Evolutionary conservation across 2,797 vertebrate species (phyloP).

Genomic region (Melanotaenia nigrans): DNA sequence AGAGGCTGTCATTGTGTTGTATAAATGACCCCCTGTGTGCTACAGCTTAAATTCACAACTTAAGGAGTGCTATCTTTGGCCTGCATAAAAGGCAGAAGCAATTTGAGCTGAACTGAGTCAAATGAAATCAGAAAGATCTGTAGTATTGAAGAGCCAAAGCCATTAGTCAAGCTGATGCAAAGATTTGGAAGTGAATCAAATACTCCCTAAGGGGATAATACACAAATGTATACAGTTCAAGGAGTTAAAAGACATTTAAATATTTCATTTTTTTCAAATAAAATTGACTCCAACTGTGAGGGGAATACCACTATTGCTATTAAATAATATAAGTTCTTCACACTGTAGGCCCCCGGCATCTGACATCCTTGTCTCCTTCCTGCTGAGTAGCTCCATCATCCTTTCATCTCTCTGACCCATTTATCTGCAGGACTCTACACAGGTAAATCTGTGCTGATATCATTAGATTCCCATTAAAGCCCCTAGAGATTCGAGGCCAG

Average conservation of each 20-base stretch:
- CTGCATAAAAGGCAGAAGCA: slow-evolving; percentile 37
- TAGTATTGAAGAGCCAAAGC: not conserved
- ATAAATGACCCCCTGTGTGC: slow-evolving; percentile 54
- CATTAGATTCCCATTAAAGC: slow-evolving; percentile 77
- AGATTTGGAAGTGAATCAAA: not conserved
- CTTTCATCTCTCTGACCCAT: slow-evolving; percentile 70
- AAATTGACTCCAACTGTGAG: not conserved
- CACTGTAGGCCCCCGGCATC: slow-evolving; percentile 9
- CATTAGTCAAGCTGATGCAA: slow-evolving; percentile 2
- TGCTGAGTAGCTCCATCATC: slow-evolving; percentile 64
- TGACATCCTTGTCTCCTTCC: slow-evolving; percentile 25
- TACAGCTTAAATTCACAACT: slow-evolving; percentile 43
- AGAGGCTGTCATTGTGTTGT: slow-evolving; percentile 62
- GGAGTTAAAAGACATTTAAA: not conserved
- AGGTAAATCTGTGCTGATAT: slow-evolving; percentile 78
- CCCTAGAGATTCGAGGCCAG: slow-evolving; percentile 68
- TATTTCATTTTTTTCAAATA: not conserved
- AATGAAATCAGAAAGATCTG: slow-evolving; percentile 6
- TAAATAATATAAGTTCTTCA: not conserved
- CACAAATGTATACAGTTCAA: not conserved
- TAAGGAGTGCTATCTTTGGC: slow-evolving; percentile 45
- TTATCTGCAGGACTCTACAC: slow-evolving; percentile 69
- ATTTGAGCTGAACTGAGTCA: slow-evolving; percentile 23
- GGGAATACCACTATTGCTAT: not conserved
- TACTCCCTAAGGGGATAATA: not conserved